These are phyloP conservation scores for Rhea pennata DNA, from an alignment of 2,113 vertebrate species.

Conservation along the genomic window DNA sequence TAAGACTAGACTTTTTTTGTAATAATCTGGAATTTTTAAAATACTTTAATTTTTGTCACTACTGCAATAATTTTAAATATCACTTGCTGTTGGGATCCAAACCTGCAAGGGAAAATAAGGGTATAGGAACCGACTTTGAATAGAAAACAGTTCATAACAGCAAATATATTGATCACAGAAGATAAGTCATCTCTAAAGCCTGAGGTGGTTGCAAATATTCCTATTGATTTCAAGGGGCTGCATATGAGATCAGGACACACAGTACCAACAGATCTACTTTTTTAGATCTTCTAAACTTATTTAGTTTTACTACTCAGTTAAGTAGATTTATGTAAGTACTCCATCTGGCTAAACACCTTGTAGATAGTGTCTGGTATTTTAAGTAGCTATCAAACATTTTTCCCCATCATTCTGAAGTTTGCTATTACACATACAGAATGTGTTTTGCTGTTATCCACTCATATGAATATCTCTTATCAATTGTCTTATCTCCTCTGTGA, in stretches of 20 bases:
- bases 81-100: background rate
- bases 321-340: constrained; percentile 10
- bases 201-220: background rate
- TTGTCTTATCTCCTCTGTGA: background rate
- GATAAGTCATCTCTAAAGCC: background rate
- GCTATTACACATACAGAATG: background rate
- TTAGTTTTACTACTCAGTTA: background rate
- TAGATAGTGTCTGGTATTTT: constrained; percentile 9
- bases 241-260: background rate
- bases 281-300: background rate
- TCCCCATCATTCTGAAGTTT: background rate
- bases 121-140: background rate
- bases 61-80: background rate
- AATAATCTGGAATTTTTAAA: background rate
- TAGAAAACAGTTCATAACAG: background rate
- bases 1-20: background rate
- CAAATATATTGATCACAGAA: background rate
- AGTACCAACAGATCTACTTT: background rate
- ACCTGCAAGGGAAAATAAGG: background rate
- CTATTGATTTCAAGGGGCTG: background rate
- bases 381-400: constrained; percentile 11
- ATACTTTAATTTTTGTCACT: constrained; percentile 9
- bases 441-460: background rate
- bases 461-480: background rate
- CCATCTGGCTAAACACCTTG: background rate